Evolutionary conservation across 2,888 invertebrate species (phyloP).

Genomic region (Odontomyia ornata): DNA sequence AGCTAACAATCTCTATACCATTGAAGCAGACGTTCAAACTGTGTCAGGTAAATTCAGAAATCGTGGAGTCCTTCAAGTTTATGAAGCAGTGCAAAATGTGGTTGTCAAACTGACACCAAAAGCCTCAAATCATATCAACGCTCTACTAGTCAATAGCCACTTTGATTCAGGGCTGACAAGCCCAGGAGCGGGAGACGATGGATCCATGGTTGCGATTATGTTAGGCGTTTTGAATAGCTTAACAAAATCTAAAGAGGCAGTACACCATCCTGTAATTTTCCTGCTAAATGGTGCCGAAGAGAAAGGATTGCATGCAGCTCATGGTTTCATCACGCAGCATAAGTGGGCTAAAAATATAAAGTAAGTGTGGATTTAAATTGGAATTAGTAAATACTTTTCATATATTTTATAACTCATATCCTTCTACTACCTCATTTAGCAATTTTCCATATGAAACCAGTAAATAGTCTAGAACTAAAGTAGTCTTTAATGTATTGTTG

Average conservation of each 20-base stretch:
- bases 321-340: constrained; percentile 76
- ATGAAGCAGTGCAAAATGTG: constrained; percentile 61
- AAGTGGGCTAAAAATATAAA: constrained; percentile 80
- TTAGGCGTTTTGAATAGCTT: constrained; percentile 68
- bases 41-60: constrained; percentile 61
- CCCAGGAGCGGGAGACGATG: constrained; percentile 73
- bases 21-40: constrained; percentile 60
- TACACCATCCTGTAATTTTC: constrained; percentile 70
- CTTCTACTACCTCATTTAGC: no score
- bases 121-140: constrained; percentile 56
- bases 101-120: constrained; percentile 60
- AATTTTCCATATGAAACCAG: no score
- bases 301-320: constrained; percentile 73
- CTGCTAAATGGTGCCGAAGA: constrained; percentile 77
- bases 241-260: constrained; percentile 60
- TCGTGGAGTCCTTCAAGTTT: constrained; percentile 60
- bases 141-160: constrained; percentile 84
- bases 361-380: constrained; percentile 55
- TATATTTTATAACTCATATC: no score
- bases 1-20: constrained; percentile 54
- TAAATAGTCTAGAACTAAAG: no score
- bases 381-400: no score
- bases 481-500: no score
- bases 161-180: constrained; percentile 91
- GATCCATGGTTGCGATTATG: constrained; percentile 71